Base-by-base conservation (phyloP, 2,113 vertebrate genomes). In the Salminus brasiliensis region DNA sequence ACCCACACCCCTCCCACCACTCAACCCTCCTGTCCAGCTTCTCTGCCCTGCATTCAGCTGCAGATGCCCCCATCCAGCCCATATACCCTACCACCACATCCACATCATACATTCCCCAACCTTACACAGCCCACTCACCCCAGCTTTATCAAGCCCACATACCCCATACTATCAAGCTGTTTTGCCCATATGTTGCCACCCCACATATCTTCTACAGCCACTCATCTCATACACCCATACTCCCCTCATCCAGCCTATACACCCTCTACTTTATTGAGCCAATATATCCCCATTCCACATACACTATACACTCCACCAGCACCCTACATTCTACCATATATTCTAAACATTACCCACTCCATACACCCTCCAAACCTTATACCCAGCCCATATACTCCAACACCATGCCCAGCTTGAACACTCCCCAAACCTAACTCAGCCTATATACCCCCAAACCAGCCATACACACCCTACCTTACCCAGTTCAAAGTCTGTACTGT, bases 231-330 rank as follows among this genome's bases (percentile, higher is more conserved):
- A 49, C 21, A 49, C 47, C 18, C 15, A 4, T 73, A 77, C 60
- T 25, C 80, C 67, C 86, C 84, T 85, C 84, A 88, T 86, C 84
- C 81, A 84, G 47, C 4, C 2, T 18, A 1, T 49, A 49, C 15
- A 49, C 0, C 5, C 16, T 12, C 18, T 18, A 49, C 15, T 5
- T 21, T 5, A 21, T 21, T 18, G 1, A 49, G 47, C 16, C 18
- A 12, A 47, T 15, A 47, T 47, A 47, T 18, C 45, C 1, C 15
- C 16, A 49, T 1, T 18, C 4, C 47, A 15, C 47, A 49, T 49
- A 21, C 18, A 4, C 47, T 18, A 16, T 15, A 2, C 45, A 5
- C 15, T 5, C 2, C 45, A 39, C 45, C 1, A 4, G 3, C 47
- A 49, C 3, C 34, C 34, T 18, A 47, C 5, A 47, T n/a, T n/a